These are phyloP conservation scores for Siniperca scherzeri DNA, from an alignment of 2,797 vertebrate species.

Conservation along the genomic window DNA sequence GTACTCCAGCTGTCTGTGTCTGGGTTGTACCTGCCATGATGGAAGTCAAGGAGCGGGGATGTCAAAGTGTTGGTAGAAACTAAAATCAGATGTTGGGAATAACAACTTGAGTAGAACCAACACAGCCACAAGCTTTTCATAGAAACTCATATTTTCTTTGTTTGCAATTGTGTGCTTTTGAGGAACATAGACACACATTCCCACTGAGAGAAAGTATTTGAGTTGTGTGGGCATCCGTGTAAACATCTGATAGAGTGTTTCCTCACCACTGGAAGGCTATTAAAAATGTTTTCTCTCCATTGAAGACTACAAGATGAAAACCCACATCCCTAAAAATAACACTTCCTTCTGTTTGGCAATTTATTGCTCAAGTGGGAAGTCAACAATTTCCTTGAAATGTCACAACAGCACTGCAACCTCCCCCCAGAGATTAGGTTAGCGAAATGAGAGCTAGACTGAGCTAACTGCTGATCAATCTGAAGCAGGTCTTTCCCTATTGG, in stretches of 20 bases:
- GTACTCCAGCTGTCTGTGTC: conserved; percentile 79
- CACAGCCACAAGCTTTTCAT: conserved; percentile 6
- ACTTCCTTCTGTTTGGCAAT: conserved; percentile 28
- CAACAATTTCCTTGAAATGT: background rate
- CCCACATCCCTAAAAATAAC: conserved; percentile 22
- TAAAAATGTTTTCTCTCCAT: conserved; percentile 29
- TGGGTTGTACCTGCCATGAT: conserved; percentile 75
- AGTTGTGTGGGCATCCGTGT: conserved; percentile 15
- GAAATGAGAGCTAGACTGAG: conserved; percentile 4
- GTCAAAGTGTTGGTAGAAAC: conserved; percentile 21
- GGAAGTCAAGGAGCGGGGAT: conserved; percentile 12
- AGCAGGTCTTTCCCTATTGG: conserved; percentile 36
- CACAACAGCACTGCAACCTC: background rate
- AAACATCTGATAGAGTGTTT: conserved; percentile 47
- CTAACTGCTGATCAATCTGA: conserved; percentile 34
- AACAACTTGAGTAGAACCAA: background rate
- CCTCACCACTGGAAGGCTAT: conserved; percentile 14
- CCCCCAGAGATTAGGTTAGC: conserved; percentile 23
- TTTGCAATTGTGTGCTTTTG: conserved; percentile 17
- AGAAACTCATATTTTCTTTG: background rate
- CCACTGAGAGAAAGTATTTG: conserved; percentile 6
- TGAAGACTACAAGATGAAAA: conserved; percentile 38
- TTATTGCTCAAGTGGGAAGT: background rate
- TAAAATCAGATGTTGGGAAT: conserved; percentile 10
- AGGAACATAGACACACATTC: background rate